phyloP scores from a whole-genome alignment of 2,797 vertebrate genomes.

The Myripristis murdjan region DNA sequence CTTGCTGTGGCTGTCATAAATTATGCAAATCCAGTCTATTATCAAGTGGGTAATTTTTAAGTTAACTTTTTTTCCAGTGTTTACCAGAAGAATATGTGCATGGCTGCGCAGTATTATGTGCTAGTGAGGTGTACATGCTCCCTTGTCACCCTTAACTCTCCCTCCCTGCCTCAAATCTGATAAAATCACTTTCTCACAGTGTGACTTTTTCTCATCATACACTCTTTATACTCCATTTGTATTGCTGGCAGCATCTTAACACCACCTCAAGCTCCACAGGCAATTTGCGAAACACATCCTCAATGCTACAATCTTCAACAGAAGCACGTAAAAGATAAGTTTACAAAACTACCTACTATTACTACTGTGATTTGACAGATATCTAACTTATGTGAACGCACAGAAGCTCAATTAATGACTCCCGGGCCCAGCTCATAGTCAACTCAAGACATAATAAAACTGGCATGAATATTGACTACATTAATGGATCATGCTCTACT shows the following conservation, averaged over 20 bases:
- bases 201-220: conserved; percentile 38
- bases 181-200: conserved; percentile 42
- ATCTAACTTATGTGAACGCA: conserved; percentile 8
- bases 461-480: conserved; percentile 54
- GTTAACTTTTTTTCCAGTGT: conserved; percentile 37
- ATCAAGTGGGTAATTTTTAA: conserved; percentile 30
- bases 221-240: conserved; percentile 31
- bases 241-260: conserved; percentile 38
- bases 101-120: background rate
- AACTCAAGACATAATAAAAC: conserved; percentile 25
- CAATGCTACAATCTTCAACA: conserved; percentile 28
- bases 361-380: conserved; percentile 15
- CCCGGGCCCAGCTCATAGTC: background rate
- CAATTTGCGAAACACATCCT: conserved; percentile 28
- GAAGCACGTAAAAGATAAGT: conserved; percentile 6
- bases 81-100: conserved; percentile 14
- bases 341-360: conserved; percentile 25
- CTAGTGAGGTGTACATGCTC: conserved; percentile 9
- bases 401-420: conserved; percentile 30
- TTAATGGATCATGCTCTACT: conserved; percentile 60
- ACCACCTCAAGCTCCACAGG: conserved; percentile 7
- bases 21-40: conserved; percentile 41
- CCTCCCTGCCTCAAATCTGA: conserved; percentile 21
- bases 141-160: conserved; percentile 14
- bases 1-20: conserved; percentile 39